Percentiles rank a stretch among this genome's conserved stretches.
Evolutionary conservation across 2,113 vertebrate species (phyloP).

Genomic region (Toxotes chatareus): DNA sequence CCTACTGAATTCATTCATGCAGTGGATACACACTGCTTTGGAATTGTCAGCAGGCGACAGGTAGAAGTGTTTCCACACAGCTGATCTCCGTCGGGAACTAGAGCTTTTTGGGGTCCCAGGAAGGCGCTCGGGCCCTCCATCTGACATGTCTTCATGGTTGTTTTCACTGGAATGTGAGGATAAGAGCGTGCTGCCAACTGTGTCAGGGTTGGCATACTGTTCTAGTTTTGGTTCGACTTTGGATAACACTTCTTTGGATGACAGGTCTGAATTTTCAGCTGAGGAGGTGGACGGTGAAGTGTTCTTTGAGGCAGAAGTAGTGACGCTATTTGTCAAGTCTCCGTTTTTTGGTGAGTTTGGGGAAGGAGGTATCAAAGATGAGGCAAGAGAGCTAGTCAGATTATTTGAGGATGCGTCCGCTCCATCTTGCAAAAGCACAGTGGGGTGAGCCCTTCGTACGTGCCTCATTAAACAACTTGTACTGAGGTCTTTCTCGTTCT

Average conservation of each 20-base stretch:
- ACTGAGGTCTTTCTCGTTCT: conserved; percentile 98
- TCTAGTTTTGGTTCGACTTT: conserved; percentile 87
- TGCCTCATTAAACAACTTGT: conserved; percentile 98
- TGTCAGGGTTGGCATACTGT: conserved; percentile 82
- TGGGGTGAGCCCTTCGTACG: conserved; percentile 94
- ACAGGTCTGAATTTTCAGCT: conserved; percentile 84
- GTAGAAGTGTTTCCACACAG: conserved; percentile 99
- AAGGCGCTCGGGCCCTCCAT: conserved; percentile 83
- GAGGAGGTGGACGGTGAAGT: conserved; percentile 88
- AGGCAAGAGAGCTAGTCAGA: conserved; percentile 78
- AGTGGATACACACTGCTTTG: conserved; percentile 98
- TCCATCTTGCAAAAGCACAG: conserved; percentile 88
- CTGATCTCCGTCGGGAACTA: conserved; percentile 92
- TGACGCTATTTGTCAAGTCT: conserved; percentile 76
- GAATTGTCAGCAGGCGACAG: conserved; percentile 94
- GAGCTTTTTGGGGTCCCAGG: conserved; percentile 87
- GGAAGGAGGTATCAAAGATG: conserved; percentile 84
- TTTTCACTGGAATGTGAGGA: conserved; percentile 83
- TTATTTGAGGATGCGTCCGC: conserved; percentile 80
- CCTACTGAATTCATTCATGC: conserved; percentile 97
- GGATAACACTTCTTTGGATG: conserved; percentile 88
- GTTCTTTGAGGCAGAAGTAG: conserved; percentile 79
- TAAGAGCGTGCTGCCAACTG: conserved; percentile 65
- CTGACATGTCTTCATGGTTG: conserved; percentile 86
- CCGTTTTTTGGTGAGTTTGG: conserved; percentile 87